These are phyloP conservation scores for Alitta virens DNA, from an alignment of 2,888 invertebrate genomes.

Conservation along the genomic window DNA sequence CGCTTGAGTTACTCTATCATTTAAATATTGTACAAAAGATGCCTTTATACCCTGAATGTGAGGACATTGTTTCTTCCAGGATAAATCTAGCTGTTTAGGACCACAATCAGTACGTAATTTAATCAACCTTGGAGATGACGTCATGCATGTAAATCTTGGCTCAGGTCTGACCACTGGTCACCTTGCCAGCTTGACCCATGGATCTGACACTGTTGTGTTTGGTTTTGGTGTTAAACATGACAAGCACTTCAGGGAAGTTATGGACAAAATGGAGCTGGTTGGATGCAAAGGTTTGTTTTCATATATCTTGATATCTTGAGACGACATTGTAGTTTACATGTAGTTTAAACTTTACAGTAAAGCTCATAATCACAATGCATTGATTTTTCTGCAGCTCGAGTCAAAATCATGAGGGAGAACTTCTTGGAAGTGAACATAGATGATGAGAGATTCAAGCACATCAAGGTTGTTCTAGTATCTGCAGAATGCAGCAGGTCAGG, in stretches of 20 bases:
- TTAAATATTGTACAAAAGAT: too few relatives aligned
- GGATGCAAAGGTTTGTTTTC: neutral
- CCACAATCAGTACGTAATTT: slow-evolving; percentile 47
- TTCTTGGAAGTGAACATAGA: slow-evolving; percentile 36
- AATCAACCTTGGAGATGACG: slow-evolving; percentile 48
- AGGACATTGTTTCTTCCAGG: slow-evolving; percentile 38
- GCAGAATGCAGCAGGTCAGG: slow-evolving; percentile 52
- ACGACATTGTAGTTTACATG: too few relatives aligned
- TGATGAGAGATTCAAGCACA: slow-evolving; percentile 43
- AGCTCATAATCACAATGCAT: too few relatives aligned
- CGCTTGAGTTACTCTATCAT: too few relatives aligned
- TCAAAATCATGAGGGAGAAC: slow-evolving; percentile 25
- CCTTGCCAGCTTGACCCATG: slow-evolving; percentile 44
- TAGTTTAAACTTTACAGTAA: too few relatives aligned
- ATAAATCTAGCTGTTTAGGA: slow-evolving; percentile 53
- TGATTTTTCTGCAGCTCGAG: slow-evolving; percentile 4
- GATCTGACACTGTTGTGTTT: slow-evolving; percentile 36
- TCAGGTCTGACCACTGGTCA: slow-evolving; percentile 49
- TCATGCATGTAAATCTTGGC: slow-evolving; percentile 51
- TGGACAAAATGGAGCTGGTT: neutral
- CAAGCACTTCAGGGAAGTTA: neutral
- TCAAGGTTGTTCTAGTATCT: slow-evolving; percentile 45
- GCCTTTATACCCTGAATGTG: too few relatives aligned
- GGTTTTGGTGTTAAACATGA: slow-evolving; percentile 38
- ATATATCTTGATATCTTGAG: too few relatives aligned